Evolutionary conservation across 2,113 vertebrate species (phyloP), one percentile per base, ranked within the genome.

Genomic region (Alethe diademata): DNA sequence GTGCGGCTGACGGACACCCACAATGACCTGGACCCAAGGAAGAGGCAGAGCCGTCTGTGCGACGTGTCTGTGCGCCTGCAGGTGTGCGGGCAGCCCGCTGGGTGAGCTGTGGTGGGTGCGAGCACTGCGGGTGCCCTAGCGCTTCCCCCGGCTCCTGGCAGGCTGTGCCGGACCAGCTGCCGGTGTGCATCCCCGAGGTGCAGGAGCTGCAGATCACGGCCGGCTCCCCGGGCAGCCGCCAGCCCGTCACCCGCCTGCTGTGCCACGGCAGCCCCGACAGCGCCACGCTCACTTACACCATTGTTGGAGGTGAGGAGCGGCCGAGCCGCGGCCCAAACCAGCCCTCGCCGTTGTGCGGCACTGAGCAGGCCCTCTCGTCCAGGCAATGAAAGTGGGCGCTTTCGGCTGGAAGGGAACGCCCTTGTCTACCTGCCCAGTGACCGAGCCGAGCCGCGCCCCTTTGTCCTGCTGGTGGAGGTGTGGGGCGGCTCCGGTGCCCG

Each of bases 381-480:
- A 98, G 98, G 98, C 51, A 98, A 98, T 0, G 92, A 76, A 67
- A 95, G 97, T 1, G 85, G 79, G 17, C 62, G 6, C n/a, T 98
- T 98, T 94, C 83, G 6, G 54, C 65, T 98, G 95, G 93, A 86
- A 15, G 96, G 96, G 8, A 93, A 36, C 26, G 3, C 29, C 2
- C 60, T 98, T 25, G 72, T 96, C 57, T 89, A 86, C 65, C 60
- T 93, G 8, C 19, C 66, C 1, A 7, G 9, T 4, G 94, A 72
- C 47, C 54, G 81, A 22, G 74, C 86, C 0, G 65, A 97, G 58
- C 93, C 97, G 6, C 15, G 1, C 6, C 96, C 86, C 25, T 97
- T 97, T 5, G 93, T 97, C 80, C 91, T 98, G 2, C 78, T 98
- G 88, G 93, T 98, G 78, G 72, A 82, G 61, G 98, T 97, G 96